phyloP scores from a whole-genome alignment of 37 sponge, comb jelly and placozoan species.

The Ianthella basta region DNA sequence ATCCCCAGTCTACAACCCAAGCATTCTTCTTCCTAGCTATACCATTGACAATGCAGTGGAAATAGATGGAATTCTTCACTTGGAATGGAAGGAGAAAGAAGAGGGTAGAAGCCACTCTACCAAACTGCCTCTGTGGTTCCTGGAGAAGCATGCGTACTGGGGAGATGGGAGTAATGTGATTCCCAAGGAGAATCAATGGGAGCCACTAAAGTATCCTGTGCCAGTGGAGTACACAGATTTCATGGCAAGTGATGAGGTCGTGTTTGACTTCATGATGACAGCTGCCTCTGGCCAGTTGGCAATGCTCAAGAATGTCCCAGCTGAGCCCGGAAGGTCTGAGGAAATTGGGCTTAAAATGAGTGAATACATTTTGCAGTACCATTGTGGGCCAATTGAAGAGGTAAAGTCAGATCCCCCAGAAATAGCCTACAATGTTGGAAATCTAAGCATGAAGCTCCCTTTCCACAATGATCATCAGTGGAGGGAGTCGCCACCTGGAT shows the following conservation, averaged over 20 bases:
- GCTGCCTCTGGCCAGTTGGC: neutral
- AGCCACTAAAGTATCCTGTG: neutral
- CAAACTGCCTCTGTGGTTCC: neutral
- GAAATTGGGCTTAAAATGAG: neutral
- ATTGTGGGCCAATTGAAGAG: neutral
- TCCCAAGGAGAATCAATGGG: neutral
- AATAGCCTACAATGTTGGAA: neutral
- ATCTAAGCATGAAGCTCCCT: neutral
- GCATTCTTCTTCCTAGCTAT: neutral
- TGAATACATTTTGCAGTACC: neutral
- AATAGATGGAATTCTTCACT: neutral
- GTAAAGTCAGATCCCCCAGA: neutral
- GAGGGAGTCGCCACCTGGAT: neutral
- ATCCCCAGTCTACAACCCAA: neutral
- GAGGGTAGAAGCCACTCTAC: constrained; percentile 48
- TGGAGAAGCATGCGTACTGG: neutral
- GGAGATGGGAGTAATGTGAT: neutral
- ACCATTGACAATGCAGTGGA: neutral
- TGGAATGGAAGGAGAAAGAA: constrained; percentile 26
- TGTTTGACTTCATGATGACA: neutral
- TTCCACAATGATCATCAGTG: neutral
- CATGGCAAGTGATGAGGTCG: neutral
- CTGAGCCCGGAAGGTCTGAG: neutral
- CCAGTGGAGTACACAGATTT: neutral
- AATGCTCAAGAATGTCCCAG: neutral